Evolutionary conservation across 2,888 invertebrate species (phyloP), one percentile per base, ranked within the genome.

Genomic region (Penaeus monodon): DNA sequence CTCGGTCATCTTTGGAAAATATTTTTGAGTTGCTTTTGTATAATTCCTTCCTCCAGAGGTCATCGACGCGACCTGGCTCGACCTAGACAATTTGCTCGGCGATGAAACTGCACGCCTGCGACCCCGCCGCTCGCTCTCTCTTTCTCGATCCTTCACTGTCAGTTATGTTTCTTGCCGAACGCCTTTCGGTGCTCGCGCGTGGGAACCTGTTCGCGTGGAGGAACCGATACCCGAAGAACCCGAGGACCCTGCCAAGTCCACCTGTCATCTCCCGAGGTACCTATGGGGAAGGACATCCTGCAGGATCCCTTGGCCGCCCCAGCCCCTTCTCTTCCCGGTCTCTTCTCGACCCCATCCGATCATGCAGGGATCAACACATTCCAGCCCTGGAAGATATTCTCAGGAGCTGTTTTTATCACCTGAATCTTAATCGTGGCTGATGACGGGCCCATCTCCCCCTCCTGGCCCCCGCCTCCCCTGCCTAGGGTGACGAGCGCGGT

Each of bases 191-290:
- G 65, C 44, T n/a, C 65, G n/a, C 33, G 24, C 68, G 84, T 84
- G 84, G 84, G 84, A 84, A 77, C 74, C 33, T 84, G 49, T 77
- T 84, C 77, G 84, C 84, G 77, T 68, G 81, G 68, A 49, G 57
- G 57, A 57, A 57, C 57, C 57, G 57, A 57, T 57, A 57, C 57
- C 57, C 57, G 57, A 57, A 57, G 57, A 57, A 57, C 57, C 57
- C 57, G 57, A 14, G 57, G 57, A 57, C 57, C 68, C 44, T 20
- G 24, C n/a, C 20, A 14, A 20, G 57, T 27, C 79, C 29, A 29
- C 33, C 20, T 24, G 29, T 65, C 33, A n/a, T 17, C 17, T n/a
- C 65, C 38, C 29, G 66, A 44, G 38, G 44, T 33, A 74, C 27
- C 74, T 38, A 22, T 33, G 17, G 78, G 78, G 78, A 63, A 57